Conservation (phyloP, 1,140 invertebrate genomes). For the Diuraphis noxia region DNA sequence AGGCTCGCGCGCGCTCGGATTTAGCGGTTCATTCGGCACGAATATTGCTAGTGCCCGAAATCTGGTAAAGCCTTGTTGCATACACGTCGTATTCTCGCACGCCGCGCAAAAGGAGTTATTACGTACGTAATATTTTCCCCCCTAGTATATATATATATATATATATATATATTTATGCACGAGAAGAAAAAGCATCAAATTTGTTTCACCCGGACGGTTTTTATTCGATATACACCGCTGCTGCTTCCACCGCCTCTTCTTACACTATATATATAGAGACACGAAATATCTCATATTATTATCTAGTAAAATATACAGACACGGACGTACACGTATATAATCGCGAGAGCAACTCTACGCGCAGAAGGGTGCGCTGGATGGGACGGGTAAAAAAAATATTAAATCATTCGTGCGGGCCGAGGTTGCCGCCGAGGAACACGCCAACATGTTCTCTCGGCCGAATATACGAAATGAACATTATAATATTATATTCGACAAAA, state of each 20-base stretch:
- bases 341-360: background rate
- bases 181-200: conserved; percentile 19
- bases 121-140: conserved; percentile 27
- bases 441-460: conserved; percentile 23
- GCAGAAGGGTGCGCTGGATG: background rate
- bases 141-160: background rate
- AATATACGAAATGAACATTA: background rate
- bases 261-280: too few relatives aligned
- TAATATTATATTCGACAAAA: background rate
- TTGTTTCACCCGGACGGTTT: conserved; percentile 47
- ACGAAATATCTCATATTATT: conserved; percentile 18
- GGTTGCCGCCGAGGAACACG: background rate
- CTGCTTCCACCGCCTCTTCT: background rate
- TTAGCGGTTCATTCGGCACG: conserved; percentile 48
- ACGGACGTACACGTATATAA: background rate
- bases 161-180: too few relatives aligned
- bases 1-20: background rate
- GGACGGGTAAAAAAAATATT: conserved; percentile 18
- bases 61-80: conserved; percentile 43
- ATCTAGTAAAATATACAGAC: conserved; percentile 27
- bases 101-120: conserved; percentile 34
- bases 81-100: conserved; percentile 12
- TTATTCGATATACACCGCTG: conserved; percentile 39
- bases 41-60: conserved; percentile 36
- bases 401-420: conserved; percentile 23